A percentile compares a stretch with the other conserved stretches of the same genome.
Evolutionary conservation across 2,113 vertebrate species (phyloP).

Genomic region (Glaucomys volans): DNA sequence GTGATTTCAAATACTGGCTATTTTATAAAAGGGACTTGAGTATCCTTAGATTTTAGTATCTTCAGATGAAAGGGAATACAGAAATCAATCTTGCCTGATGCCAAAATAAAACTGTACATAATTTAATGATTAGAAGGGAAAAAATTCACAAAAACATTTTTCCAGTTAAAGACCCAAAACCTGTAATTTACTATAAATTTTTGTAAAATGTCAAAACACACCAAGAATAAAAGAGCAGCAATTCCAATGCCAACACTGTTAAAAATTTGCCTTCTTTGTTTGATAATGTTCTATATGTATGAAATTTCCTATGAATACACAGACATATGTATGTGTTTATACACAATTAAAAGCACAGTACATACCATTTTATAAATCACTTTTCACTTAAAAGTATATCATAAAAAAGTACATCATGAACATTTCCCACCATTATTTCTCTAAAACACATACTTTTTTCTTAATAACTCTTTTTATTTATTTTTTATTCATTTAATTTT

Average conservation of each 20-base stretch:
- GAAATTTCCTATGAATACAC: not conserved
- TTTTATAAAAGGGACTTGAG: not conserved
- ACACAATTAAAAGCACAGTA: not conserved
- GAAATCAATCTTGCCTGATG: not conserved
- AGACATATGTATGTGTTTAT: not conserved
- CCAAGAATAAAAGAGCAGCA: conserved; percentile 11
- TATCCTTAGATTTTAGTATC: not conserved
- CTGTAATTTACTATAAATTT: not conserved
- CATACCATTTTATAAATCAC: not conserved
- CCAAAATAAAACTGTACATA: not conserved
- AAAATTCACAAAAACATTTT: not conserved
- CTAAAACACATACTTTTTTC: not conserved
- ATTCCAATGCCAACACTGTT: not conserved
- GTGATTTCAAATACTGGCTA: not conserved
- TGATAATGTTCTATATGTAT: not conserved
- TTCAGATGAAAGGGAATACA: not conserved
- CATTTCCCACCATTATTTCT: not conserved
- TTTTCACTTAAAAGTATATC: not conserved
- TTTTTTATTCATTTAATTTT: too few species aligned
- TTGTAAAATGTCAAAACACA: not conserved
- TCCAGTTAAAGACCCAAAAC: conserved; percentile 19
- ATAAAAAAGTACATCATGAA: not conserved
- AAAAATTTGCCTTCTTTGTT: conserved; percentile 14
- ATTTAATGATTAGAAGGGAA: not conserved
- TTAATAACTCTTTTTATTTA: not conserved